Evolutionary conservation across 92 coral and sea anemone genomes (phyloP).

Genomic region (Actinernus sp.): DNA sequence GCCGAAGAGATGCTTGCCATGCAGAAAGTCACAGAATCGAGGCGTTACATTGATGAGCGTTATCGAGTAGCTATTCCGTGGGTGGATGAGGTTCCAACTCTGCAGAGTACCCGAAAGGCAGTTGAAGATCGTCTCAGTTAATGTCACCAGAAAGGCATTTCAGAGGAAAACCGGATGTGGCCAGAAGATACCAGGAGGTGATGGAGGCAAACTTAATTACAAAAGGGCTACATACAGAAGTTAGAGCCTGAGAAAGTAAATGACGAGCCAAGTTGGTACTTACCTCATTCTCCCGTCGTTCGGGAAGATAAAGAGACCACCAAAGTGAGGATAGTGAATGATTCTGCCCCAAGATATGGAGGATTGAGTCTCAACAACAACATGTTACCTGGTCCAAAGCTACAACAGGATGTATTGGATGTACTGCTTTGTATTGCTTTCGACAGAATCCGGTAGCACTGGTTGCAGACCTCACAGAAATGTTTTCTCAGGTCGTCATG

Average conservation of each 20-base stretch:
- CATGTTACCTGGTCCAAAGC: slow-evolving; percentile 45
- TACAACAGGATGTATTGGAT: slow-evolving; percentile 51
- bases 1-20: slow-evolving; percentile 33
- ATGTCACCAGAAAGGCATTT: slow-evolving; percentile 19
- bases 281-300: slow-evolving; percentile 55
- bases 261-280: slow-evolving; percentile 35
- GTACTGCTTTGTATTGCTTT: slow-evolving; percentile 36
- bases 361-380: slow-evolving; percentile 43
- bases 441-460: slow-evolving; percentile 54
- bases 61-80: slow-evolving; percentile 21
- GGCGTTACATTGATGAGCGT: slow-evolving; percentile 15
- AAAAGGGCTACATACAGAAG: slow-evolving; percentile 21
- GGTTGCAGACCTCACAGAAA: too few relatives aligned
- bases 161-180: slow-evolving; percentile 11
- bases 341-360: slow-evolving; percentile 40
- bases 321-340: slow-evolving; percentile 52
- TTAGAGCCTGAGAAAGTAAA: slow-evolving; percentile 14
- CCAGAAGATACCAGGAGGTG: slow-evolving; percentile 33
- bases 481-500: slow-evolving; percentile 56
- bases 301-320: slow-evolving; percentile 38
- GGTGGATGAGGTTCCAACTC: slow-evolving; percentile 15
- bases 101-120: not conserved
- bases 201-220: slow-evolving; percentile 27
- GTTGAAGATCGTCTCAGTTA: slow-evolving; percentile 10
- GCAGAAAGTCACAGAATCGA: slow-evolving; percentile 15